These are phyloP conservation scores for Epizoanthus illoricatus DNA, from an alignment of 92 coral and sea anemone genomes.

Conservation along the genomic window DNA sequence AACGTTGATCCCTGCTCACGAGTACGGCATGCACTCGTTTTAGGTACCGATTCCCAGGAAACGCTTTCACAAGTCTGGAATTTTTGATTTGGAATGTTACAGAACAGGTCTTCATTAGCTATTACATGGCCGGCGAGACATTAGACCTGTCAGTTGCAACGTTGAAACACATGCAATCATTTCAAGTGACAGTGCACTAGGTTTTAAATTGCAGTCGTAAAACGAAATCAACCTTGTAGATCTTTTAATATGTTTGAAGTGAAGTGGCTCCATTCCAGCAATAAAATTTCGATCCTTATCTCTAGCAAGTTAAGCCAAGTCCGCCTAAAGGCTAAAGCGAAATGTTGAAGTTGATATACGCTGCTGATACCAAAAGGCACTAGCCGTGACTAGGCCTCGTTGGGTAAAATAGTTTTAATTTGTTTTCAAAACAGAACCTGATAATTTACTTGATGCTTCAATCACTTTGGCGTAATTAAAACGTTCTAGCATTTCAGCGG, in stretches of 20 bases:
- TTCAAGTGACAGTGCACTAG: too few species aligned
- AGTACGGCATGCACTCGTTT: background rate
- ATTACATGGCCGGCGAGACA: too few species aligned
- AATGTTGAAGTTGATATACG: background rate
- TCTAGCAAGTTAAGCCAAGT: background rate
- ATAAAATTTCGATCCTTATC: too few species aligned
- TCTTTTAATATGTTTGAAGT: too few species aligned
- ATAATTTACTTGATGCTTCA: slow-evolving; percentile 15
- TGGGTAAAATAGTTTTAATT: background rate
- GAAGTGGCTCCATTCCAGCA: too few species aligned
- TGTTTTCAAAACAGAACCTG: slow-evolving; percentile 11
- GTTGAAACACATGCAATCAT: too few species aligned
- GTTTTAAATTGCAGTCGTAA: too few species aligned
- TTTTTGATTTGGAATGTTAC: background rate
- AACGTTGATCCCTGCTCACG: slow-evolving; percentile 25
- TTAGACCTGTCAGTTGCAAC: too few species aligned
- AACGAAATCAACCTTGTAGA: too few species aligned
- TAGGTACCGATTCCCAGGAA: slow-evolving; percentile 3
- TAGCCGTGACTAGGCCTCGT: background rate
- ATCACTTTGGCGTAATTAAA: background rate
- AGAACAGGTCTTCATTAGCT: too few species aligned
- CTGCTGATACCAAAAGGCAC: background rate
- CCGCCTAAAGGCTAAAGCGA: background rate
- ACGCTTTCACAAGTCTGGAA: background rate
- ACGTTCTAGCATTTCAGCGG: background rate